Conservation (phyloP, 2,113 vertebrate species). For the Meriones unguiculatus region DNA sequence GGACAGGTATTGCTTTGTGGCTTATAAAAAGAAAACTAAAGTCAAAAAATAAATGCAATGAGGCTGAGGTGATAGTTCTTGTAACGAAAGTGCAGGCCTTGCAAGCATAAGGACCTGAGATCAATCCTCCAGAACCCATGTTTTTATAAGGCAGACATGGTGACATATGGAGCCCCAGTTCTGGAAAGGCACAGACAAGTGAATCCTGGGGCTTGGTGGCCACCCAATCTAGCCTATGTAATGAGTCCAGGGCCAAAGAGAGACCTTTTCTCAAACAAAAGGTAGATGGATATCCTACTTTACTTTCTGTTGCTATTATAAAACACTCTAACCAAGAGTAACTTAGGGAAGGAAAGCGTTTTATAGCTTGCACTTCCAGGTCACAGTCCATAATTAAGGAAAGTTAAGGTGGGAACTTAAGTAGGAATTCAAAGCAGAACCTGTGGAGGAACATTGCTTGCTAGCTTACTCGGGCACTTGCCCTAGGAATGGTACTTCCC, state of each 20-base stretch:
- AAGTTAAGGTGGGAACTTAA: background rate
- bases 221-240: background rate
- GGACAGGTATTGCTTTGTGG: background rate
- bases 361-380: background rate
- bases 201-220: background rate
- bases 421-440: background rate
- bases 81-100: rapidly evolving
- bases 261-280: background rate
- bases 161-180: background rate
- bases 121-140: background rate
- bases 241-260: background rate
- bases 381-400: background rate
- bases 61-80: background rate
- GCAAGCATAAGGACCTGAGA: background rate
- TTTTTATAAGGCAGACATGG: no score
- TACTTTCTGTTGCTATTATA: background rate
- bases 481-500: background rate
- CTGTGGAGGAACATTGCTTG: background rate
- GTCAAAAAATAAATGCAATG: background rate
- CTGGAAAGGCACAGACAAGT: background rate
- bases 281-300: background rate
- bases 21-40: background rate
- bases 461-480: background rate
- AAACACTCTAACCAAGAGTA: background rate
- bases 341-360: background rate